These are phyloP conservation scores for Percopsis omiscomaycus DNA, from an alignment of 2,797 vertebrate genomes.

Conservation along the genomic window DNA sequence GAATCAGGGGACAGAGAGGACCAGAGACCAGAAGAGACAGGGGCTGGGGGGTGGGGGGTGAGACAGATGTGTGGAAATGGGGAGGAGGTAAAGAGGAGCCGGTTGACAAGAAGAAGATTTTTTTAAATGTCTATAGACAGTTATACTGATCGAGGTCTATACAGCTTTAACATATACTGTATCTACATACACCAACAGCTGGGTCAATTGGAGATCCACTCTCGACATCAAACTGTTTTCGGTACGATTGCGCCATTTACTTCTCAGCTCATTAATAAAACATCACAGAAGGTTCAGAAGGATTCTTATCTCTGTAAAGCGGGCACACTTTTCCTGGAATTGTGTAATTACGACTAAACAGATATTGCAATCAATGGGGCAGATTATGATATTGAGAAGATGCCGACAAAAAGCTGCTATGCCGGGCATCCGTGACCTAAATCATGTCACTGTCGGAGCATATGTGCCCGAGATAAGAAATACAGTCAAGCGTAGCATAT, in stretches of 20 bases:
- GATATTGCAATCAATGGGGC: slow-evolving; percentile 10
- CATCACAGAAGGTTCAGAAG: slow-evolving; percentile 51
- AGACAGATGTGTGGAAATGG: slow-evolving; percentile 1
- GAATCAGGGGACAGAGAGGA: slow-evolving; percentile 65
- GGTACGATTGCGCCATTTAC: slow-evolving; percentile 55
- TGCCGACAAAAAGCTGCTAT: slow-evolving; percentile 56
- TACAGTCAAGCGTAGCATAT: slow-evolving; percentile 27
- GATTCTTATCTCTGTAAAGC: slow-evolving; percentile 42
- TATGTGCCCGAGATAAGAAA: slow-evolving; percentile 27
- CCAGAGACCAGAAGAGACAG: slow-evolving; percentile 43
- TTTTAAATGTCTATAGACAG: not conserved
- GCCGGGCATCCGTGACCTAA: slow-evolving; percentile 36
- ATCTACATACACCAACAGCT: slow-evolving; percentile 57
- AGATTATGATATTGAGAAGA: slow-evolving; percentile 31
- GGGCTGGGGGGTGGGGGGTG: slow-evolving; percentile 4
- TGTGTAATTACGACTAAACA: slow-evolving; percentile 43
- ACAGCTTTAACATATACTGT: not conserved
- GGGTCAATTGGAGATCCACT: slow-evolving; percentile 68
- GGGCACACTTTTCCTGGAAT: slow-evolving; percentile 47
- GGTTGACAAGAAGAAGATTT: too few relatives aligned
- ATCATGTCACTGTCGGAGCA: slow-evolving; percentile 39
- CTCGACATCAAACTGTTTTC: slow-evolving; percentile 60
- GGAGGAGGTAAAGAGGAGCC: not conserved
- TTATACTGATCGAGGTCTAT: not conserved
- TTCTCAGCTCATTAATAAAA: slow-evolving; percentile 46